phyloP scores from a whole-genome alignment of 2,888 invertebrate species.

The Plutella xylostella region DNA sequence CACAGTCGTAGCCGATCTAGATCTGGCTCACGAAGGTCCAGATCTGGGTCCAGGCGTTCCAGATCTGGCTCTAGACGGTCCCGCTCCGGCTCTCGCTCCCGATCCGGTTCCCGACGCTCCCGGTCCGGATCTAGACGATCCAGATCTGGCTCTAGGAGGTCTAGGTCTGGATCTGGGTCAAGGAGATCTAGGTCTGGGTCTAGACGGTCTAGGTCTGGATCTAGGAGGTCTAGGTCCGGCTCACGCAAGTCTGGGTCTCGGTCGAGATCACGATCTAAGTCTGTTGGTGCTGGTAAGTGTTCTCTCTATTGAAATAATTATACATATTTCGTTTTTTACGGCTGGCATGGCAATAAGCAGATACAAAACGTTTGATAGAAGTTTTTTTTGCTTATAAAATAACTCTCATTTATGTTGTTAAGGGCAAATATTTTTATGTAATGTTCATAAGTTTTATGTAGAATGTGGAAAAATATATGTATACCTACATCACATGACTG shows the following conservation, averaged over 20 bases:
- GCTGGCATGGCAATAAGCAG: no score
- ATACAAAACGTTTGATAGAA: no score
- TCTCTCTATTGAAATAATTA: background rate
- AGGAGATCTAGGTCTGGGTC: slow-evolving; percentile 19
- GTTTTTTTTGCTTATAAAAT: no score
- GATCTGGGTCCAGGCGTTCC: slow-evolving; percentile 21
- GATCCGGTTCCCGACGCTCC: slow-evolving; percentile 20
- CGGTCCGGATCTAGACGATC: slow-evolving; percentile 21
- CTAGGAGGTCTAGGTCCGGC: slow-evolving; percentile 21
- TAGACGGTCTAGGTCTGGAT: slow-evolving; percentile 18
- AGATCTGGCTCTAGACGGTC: slow-evolving; percentile 21
- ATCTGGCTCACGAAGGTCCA: slow-evolving; percentile 17
- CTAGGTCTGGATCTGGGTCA: slow-evolving; percentile 21
- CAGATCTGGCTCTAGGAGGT: slow-evolving; percentile 18
- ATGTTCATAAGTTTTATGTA: no score
- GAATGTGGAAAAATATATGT: no score
- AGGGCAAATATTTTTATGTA: no score
- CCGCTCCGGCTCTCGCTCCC: slow-evolving; percentile 18
- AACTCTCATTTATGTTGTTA: no score
- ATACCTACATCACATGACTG: no score
- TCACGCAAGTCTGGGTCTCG: slow-evolving; percentile 19
- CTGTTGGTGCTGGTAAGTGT: slow-evolving; percentile 9
- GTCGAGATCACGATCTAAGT: slow-evolving; percentile 22
- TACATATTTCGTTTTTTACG: no score
- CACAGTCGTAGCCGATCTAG: slow-evolving; percentile 13